Evolutionary conservation across 2,113 vertebrate species (phyloP).

Genomic region (Dinomys branickii): DNA sequence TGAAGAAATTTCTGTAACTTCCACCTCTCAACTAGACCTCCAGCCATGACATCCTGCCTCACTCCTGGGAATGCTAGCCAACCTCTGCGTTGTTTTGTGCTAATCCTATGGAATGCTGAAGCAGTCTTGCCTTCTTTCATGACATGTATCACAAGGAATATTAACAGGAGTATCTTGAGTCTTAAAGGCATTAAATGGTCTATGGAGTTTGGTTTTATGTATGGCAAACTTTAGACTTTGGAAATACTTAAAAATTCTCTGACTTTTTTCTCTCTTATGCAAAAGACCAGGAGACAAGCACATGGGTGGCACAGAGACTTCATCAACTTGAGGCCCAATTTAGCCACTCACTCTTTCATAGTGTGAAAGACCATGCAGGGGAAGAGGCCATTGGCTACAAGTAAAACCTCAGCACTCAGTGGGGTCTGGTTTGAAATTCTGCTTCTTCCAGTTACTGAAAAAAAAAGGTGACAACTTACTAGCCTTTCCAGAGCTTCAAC

Average conservation of each 20-base stretch:
- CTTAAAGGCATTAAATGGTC: neutral
- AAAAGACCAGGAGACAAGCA: neutral
- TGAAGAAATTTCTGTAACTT: neutral
- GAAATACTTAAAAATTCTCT: neutral
- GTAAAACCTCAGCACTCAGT: too few relatives aligned
- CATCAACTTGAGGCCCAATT: fast-evolving
- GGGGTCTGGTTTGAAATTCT: neutral
- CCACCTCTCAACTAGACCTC: neutral
- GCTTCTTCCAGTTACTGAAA: neutral
- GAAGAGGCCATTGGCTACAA: neutral
- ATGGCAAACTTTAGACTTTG: neutral
- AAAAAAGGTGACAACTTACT: neutral
- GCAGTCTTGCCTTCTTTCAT: neutral
- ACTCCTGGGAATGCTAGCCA: neutral
- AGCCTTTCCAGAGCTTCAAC: neutral
- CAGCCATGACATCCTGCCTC: neutral
- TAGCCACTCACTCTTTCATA: too few relatives aligned
- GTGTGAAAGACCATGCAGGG: neutral
- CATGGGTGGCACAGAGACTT: neutral
- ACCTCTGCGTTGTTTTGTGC: fast-evolving
- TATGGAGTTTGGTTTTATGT: neutral
- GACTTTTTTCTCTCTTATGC: neutral
- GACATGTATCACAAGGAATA: neutral
- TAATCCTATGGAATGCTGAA: neutral
- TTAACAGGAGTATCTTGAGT: neutral